Base-by-base conservation (phyloP, 2,797 vertebrate genomes). In the Platyrinchus mystaceus region DNA sequence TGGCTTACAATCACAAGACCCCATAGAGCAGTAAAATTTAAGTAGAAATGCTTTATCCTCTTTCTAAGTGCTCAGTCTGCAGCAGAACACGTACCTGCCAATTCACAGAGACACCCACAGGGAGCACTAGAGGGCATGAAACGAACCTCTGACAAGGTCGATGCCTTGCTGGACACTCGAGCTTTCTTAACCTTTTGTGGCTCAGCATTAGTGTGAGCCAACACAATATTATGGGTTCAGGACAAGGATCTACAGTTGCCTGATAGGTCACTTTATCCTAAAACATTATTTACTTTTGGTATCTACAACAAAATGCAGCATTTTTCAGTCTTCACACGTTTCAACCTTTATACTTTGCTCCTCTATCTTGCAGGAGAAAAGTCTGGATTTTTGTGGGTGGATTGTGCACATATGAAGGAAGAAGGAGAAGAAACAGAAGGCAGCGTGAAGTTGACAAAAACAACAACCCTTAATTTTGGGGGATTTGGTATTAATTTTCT, bases 61-160 rank as follows among this genome's bases (percentile, higher is more conserved):
- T 58, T 70, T 63, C 28, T n/a, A 36, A 41, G 32, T 11, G 67
- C 41, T 67, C 36, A 26, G 59, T 6, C 14, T 75, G 80, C 67
- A 62, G 55, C 1, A 46, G 62, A 44, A 87, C 70, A 18, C 39
- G 24, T 16, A 64, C 4, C 43, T 77, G 52, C 60, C 70, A 63
- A 22, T 84, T 66, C 85, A 59, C 41, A 87, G 47, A 76, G 56
- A 82, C 47, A 83, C 81, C 78, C 46, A 47, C 69, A 84, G 85
- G 87, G 92, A 85, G 90, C 90, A 92, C 69, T 50, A 73, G 60
- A 90, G 67, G 28, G 47, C 44, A 43, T 5, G 80, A 88, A 87
- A 88, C 0, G 2, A 79, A 36, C 53, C 47, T 55, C 50, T 30
- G 32, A 37, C 5, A 50, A 47, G 46, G 43, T 9, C 1, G 4